Conservation (phyloP, 1,140 invertebrate species). For the Eumaeus atala region DNA sequence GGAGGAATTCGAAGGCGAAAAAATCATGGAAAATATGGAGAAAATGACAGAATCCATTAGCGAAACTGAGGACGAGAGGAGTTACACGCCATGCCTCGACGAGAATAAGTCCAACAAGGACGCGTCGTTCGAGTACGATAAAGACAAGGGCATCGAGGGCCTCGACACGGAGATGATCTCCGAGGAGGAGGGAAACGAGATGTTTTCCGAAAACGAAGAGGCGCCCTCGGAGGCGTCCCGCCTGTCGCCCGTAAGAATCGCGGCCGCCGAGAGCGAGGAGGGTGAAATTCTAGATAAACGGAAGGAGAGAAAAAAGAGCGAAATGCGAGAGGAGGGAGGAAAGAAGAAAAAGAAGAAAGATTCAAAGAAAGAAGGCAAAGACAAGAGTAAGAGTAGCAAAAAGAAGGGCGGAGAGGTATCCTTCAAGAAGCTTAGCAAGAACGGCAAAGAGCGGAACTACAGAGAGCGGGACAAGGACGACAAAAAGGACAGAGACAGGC, state of each 20-base stretch:
- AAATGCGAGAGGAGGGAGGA: conserved; percentile 36
- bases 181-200: conserved; percentile 77
- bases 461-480: conserved; percentile 78
- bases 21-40: conserved; percentile 41
- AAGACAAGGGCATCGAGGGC: conserved; percentile 74
- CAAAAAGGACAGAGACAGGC: conserved; percentile 42
- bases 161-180: conserved; percentile 84
- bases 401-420: conserved; percentile 66
- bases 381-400: conserved; percentile 50
- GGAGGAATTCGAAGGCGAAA: conserved; percentile 17
- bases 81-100: conserved; percentile 80
- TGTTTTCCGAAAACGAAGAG: conserved; percentile 74
- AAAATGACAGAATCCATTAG: conserved; percentile 77
- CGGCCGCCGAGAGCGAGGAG: conserved; percentile 66
- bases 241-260: conserved; percentile 43
- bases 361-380: conserved; percentile 57
- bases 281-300: conserved; percentile 76
- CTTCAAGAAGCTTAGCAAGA: conserved; percentile 89
- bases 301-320: conserved; percentile 49
- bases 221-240: conserved; percentile 43
- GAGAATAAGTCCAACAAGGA: conserved; percentile 74
- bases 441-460: conserved; percentile 87
- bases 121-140: conserved; percentile 53
- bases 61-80: conserved; percentile 76
- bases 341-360: conserved; percentile 65